Conservation (phyloP, 2,888 invertebrate species). For the Eulithis prunata region DNA sequence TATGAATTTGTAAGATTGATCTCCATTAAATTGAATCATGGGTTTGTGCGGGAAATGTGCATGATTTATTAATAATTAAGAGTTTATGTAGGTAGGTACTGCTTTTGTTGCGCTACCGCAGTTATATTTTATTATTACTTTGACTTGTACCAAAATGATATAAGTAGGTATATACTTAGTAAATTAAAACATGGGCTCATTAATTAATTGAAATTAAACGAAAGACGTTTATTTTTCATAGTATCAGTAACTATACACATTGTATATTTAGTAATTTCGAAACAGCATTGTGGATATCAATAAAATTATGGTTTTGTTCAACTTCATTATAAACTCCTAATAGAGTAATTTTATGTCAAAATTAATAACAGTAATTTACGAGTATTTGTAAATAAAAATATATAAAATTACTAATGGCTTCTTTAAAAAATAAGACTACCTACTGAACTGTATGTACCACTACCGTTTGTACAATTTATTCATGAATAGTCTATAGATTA, state of each 20-base stretch:
- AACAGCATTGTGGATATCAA: no score
- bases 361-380: no score
- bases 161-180: not conserved
- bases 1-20: conserved; percentile 35
- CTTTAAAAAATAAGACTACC: not conserved
- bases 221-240: not conserved
- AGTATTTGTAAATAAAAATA: no score
- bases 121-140: not conserved
- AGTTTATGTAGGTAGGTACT: conserved; percentile 11
- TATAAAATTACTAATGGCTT: not conserved
- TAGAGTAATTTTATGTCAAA: no score
- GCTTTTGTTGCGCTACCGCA: conserved; percentile 18
- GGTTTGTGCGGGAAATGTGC: conserved; percentile 29
- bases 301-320: no score
- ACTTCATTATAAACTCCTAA: no score
- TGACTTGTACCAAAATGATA: conserved; percentile 6
- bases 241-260: not conserved
- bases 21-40: conserved; percentile 37
- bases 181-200: no score
- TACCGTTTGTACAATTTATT: conserved; percentile 18
- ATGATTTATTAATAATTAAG: conserved; percentile 23
- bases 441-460: conserved; percentile 2
- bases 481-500: conserved; percentile 10
- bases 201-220: no score
- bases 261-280: no score